These are phyloP conservation scores for Amphiprion percula DNA, from an alignment of 2,113 vertebrate species.

Conservation along the genomic window DNA sequence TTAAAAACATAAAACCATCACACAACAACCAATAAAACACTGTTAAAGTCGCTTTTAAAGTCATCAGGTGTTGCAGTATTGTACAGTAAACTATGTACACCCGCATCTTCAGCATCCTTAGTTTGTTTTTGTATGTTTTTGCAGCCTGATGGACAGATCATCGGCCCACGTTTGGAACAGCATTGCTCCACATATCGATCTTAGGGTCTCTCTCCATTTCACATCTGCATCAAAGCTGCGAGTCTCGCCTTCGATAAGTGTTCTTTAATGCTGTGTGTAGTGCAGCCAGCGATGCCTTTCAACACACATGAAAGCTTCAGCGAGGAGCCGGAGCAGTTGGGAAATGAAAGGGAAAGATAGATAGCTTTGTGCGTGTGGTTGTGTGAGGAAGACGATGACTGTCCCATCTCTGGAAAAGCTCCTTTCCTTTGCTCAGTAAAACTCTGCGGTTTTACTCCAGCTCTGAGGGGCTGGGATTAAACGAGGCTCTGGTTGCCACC, in stretches of 20 bases:
- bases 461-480: slow-evolving; percentile 18
- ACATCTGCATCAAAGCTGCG: slow-evolving; percentile 84
- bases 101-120: background rate
- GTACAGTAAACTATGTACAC: no score
- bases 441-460: slow-evolving; percentile 42
- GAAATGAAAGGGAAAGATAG: slow-evolving; percentile 74
- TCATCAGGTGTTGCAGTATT: no score
- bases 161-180: slow-evolving; percentile 55
- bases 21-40: no score
- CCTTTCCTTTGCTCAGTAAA: slow-evolving; percentile 23
- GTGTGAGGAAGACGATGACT: slow-evolving; percentile 35
- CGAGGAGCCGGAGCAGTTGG: slow-evolving; percentile 71
- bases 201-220: slow-evolving; percentile 68
- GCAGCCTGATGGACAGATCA: slow-evolving; percentile 38
- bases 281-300: slow-evolving; percentile 78
- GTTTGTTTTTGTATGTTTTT: background rate
- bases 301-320: slow-evolving; percentile 77
- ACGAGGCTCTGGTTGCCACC: slow-evolving; percentile 40
- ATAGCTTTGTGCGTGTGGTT: slow-evolving; percentile 15
- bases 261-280: slow-evolving; percentile 68
- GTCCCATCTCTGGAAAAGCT: slow-evolving; percentile 38
- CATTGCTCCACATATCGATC: slow-evolving; percentile 64
- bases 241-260: slow-evolving; percentile 72
- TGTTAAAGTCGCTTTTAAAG: no score
- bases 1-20: no score